Evolutionary conservation across 2,888 invertebrate genomes (phyloP), one percentile per base, ranked within the genome.

Genomic region (Drosophila monieri): DNA sequence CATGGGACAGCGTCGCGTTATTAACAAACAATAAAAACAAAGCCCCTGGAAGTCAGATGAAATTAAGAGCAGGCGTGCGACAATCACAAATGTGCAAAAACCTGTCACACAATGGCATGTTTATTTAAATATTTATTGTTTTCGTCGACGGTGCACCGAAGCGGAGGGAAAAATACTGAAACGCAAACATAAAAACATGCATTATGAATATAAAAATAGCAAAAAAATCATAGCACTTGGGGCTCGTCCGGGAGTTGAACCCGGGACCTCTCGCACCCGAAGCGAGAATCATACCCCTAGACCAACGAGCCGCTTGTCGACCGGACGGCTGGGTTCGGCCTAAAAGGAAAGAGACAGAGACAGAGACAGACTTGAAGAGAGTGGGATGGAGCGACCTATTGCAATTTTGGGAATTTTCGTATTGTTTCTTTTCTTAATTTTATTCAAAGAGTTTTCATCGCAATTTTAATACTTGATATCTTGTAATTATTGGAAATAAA

Each of bases 201-300:
- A 12, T 6, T 2, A 25, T 5, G 32, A 32, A 12, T 12, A n/a
- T 10, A 15, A 23, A 27, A 27, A 32, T 8, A 21, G 2, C 2
- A 35, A 51, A 46, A 44, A n/a, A 23, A 2, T 10, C 14, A 5
- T 3, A 6, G 2, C 8, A 3, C 14, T 21, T 14, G 71, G 71
- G 71, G 66, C 66, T 68, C 66, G 66, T 66, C 66, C 66, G 66
- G 66, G 66, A 66, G 49, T 68, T 51, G 66, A 68, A 90, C 89
- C 90, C 89, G 89, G 89, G 89, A 89, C 90, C 89, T 89, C 90
- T 89, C 90, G 90, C 90, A 89, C 90, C 90, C 89, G 90, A 89
- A 89, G 90, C 89, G 90, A 89, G 89, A 90, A 90, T 90, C 89
- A 90, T 90, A 89, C 89, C 89, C 80, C 89, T 90, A 90, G 89